Base-by-base conservation (phyloP, 2,113 vertebrate genomes). In the Uria lomvia region DNA sequence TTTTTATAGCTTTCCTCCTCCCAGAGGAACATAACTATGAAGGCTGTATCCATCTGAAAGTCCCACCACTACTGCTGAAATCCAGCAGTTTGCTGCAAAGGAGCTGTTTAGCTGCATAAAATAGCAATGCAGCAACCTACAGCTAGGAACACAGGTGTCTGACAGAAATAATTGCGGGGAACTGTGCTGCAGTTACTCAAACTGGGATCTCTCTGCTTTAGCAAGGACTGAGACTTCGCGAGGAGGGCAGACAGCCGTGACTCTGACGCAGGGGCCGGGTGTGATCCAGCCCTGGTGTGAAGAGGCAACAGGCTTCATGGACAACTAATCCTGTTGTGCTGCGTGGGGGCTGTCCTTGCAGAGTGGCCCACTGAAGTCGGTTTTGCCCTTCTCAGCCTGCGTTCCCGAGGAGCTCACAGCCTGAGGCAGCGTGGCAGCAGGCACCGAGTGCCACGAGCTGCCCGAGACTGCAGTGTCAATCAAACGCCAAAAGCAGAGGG, bases 181-280 rank as follows among this genome's bases (percentile, higher is more conserved):
- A 22, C 45, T 52, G 19, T 63, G 49, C 80, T 72, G 79, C 68
- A 32, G 40, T 76, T 78, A 50, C 53, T 59, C 68, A 78, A 5
- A 53, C 34, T 66, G 45, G 22, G 9, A 65, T 79, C 16, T 52
- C 3, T 32, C 59, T 70, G 27, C 58, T 89, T 67, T 73, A 81
- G 30, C 82, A 88, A 77, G 58, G 49, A 40, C 60, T 1, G 4
- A 75, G 36, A 21, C 88, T 53, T 62, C 4, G 4, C 5, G 8
- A 21, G 2, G 17, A 81, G 68, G 52, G 40, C 76, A 60, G 38
- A 32, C 12, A 67, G 36, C 40, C 24, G 26, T 58, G 56, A 49
- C 45, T 23, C 36, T 82, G 66, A 19, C 17, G n/a, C 3, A 20
- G 23, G 12, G 55, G 12, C 75, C 0, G 0, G 36, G 24, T 5